Base-by-base conservation (phyloP, 2,888 invertebrate genomes). In the Barypeithes pellucidus region DNA sequence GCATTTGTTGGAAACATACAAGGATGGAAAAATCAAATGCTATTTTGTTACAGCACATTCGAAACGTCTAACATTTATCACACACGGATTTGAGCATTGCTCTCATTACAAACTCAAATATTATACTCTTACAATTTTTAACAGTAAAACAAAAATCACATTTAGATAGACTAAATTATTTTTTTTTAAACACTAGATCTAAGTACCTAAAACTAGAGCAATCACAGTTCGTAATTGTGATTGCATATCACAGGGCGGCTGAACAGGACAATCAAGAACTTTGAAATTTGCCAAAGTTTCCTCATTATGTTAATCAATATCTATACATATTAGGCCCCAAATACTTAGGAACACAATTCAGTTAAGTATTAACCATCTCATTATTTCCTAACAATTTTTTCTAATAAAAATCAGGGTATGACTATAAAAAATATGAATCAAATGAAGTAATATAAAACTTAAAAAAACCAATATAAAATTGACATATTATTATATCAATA, bases 211-310 rank as follows among this genome's bases (percentile, higher is more conserved):
- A 77, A 78, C 77, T 75, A 68, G 36, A 57, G 80, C 81, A 81
- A 79, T 77, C 80, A 79, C 78, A 72, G 75, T 69, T 73, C 76
- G 73, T 74, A 78, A 65, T 72, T 74, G 77, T 76, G 78, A 78
- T 75, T 76, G 77, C 78, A 73, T 85, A 86, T 85, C 85, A 85
- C 85, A 85, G 84, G 77, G 85, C 86, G 86, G 86, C 86, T 86
- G 86, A 86, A 86, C 86, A 86, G 86, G 86, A 86, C 86, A 85
- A 86, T 84, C 77, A 76, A 75, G 24, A 73, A 70, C 67, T 69
- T 67, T 61, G 74, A 54, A 36, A 61, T 62, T 69, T 24, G 62
- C 50, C 65, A 68, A 73, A 67, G 54, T 69, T 70, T 70, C 45
- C 9, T 8, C 29, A 29, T 29, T 29, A 12, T 9, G 45, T 45